A percentile compares a stretch with the other conserved stretches of the same genome.
phyloP scores from a whole-genome alignment of 2,888 invertebrate species.

The Drosophila picticornis region DNA sequence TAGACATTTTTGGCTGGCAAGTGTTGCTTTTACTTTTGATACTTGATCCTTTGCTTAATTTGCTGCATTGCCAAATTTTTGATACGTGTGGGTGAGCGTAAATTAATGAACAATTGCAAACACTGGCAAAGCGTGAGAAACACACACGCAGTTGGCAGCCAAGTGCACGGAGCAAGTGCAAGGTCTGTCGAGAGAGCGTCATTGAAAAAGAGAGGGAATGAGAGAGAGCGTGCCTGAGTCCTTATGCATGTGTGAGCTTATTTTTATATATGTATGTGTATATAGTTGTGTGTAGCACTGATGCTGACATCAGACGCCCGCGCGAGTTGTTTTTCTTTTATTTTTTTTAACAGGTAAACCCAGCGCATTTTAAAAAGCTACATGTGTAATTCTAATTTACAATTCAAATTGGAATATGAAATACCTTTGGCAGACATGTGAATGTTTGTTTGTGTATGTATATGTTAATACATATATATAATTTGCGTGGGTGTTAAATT shows the following conservation, averaged over 20 bases:
- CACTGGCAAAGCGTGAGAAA: constrained; percentile 35
- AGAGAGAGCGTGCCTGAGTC: constrained; percentile 38
- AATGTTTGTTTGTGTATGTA: background rate
- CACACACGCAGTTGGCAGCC: constrained; percentile 38
- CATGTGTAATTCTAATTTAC: constrained; percentile 37
- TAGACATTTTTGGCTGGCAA: constrained; percentile 18
- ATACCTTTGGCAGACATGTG: constrained; percentile 16
- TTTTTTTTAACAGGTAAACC: constrained; percentile 7
- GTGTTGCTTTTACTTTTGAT: constrained; percentile 24
- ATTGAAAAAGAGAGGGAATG: constrained; percentile 12
- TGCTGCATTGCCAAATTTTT: constrained; percentile 41
- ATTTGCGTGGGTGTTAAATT: constrained; percentile 27
- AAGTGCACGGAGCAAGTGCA: constrained; percentile 64
- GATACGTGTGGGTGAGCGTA: constrained; percentile 30
- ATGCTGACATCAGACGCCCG: constrained; percentile 43
- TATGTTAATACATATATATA: constrained; percentile 13
- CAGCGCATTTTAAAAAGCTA: constrained; percentile 6
- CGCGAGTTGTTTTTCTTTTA: constrained; percentile 19
- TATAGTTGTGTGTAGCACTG: constrained; percentile 35
- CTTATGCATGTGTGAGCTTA: constrained; percentile 36
- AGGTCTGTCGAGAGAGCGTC: constrained; percentile 52
- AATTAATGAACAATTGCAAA: constrained; percentile 58
- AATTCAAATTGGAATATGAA: constrained; percentile 59
- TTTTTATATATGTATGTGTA: constrained; percentile 2
- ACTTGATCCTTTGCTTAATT: constrained; percentile 30